Conservation (phyloP, 2,797 vertebrate species). For the Jordanella pulchra region DNA sequence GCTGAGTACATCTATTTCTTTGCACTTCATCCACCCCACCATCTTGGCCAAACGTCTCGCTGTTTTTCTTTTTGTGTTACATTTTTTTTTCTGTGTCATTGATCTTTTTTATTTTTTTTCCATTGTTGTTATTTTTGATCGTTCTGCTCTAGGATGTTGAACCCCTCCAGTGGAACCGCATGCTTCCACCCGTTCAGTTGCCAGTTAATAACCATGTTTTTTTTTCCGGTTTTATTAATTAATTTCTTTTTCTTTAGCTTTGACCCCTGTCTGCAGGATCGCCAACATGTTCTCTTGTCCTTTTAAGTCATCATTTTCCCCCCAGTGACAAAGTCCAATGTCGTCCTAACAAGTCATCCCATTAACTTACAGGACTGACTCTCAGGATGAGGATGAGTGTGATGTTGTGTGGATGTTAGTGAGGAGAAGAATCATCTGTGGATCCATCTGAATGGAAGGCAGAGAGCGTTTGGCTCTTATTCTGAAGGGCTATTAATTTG, state of each 20-base stretch:
- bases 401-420: constrained; percentile 16
- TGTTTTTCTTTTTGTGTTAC: constrained; percentile 22
- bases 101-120: constrained; percentile 25
- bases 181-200: constrained; percentile 72
- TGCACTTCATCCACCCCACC: constrained; percentile 72
- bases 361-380: constrained; percentile 54
- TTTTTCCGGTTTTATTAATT: constrained; percentile 41
- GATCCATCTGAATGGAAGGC: constrained; percentile 1
- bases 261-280: constrained; percentile 31
- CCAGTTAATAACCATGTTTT: constrained; percentile 47
- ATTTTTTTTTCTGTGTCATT: constrained; percentile 49
- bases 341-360: constrained; percentile 63
- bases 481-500: not conserved
- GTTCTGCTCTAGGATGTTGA: constrained; percentile 59
- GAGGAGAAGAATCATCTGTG: constrained; percentile 7
- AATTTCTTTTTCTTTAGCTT: constrained; percentile 52
- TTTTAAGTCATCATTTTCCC: constrained; percentile 51
- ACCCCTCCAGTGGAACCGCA: constrained; percentile 69
- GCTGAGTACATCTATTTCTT: constrained; percentile 85
- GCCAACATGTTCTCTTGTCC: constrained; percentile 34
- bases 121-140: constrained; percentile 8
- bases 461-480: not conserved
- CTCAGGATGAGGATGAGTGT: constrained; percentile 33
- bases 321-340: constrained; percentile 48
- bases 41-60: constrained; percentile 39